These are phyloP conservation scores for Aphelenchoides fujianensis DNA, from an alignment of 1,140 invertebrate species.

Conservation along the genomic window DNA sequence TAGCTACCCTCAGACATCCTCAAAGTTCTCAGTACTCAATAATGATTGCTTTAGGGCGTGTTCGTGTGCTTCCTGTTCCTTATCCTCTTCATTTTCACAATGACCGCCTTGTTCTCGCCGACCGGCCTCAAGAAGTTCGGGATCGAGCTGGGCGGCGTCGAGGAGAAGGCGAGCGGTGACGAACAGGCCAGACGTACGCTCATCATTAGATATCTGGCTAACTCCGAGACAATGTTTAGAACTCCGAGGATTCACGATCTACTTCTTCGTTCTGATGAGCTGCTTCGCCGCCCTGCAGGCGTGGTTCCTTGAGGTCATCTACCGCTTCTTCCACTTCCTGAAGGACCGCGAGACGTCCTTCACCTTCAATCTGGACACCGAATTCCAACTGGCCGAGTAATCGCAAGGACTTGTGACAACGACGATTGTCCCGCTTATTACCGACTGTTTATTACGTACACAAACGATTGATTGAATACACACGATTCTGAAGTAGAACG, in stretches of 20 bases:
- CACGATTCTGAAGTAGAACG: no score
- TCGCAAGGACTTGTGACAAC: not conserved
- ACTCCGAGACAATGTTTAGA: slow-evolving; percentile 26
- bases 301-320: slow-evolving; percentile 56
- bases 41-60: slow-evolving; percentile 43
- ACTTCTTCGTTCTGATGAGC: slow-evolving; percentile 42
- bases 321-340: slow-evolving; percentile 55
- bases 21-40: no score
- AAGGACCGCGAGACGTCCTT: slow-evolving; percentile 58
- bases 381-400: slow-evolving; percentile 30
- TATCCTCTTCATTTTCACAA: slow-evolving; percentile 48
- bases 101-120: slow-evolving; percentile 46
- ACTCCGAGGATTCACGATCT: slow-evolving; percentile 34
- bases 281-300: slow-evolving; percentile 15
- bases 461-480: not conserved
- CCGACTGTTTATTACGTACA: not conserved
- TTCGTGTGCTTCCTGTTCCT: slow-evolving; percentile 43
- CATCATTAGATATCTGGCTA: not conserved
- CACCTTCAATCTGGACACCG: slow-evolving; percentile 53
- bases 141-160: slow-evolving; percentile 36
- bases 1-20: no score
- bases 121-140: slow-evolving; percentile 25
- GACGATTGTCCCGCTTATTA: not conserved
- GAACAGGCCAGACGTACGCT: slow-evolving; percentile 5
- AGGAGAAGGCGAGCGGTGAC: slow-evolving; percentile 17